Evolutionary conservation across 1,140 invertebrate genomes (phyloP).

Genomic region (Anastatus disparis): DNA sequence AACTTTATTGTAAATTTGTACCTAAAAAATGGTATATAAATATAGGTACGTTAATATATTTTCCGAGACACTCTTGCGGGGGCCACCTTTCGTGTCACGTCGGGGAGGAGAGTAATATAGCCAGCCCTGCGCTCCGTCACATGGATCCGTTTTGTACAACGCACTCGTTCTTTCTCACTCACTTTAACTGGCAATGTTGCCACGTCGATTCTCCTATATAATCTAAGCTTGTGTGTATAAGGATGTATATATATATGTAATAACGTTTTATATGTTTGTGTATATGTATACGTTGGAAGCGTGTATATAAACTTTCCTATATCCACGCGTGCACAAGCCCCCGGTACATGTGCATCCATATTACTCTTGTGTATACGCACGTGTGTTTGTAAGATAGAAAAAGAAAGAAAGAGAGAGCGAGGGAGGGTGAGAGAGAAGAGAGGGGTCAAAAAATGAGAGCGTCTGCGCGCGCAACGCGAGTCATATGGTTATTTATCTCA

Average conservation of each 20-base stretch:
- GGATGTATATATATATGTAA: too few relatives aligned
- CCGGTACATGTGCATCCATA: too few relatives aligned
- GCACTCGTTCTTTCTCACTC: neutral
- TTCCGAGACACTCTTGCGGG: slow-evolving; percentile 51
- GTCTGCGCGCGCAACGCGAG: neutral
- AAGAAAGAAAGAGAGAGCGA: neutral
- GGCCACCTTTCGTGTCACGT: slow-evolving; percentile 58
- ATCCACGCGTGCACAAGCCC: neutral
- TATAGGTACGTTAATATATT: too few relatives aligned
- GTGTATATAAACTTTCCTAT: too few relatives aligned
- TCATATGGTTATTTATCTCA: neutral
- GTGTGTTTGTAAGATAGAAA: neutral
- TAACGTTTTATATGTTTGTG: too few relatives aligned
- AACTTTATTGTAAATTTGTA: too few relatives aligned
- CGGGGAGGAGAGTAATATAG: too few relatives aligned
- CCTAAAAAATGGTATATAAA: too few relatives aligned
- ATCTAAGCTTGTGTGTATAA: too few relatives aligned
- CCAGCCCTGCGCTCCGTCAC: slow-evolving; percentile 64
- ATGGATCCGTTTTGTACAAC: slow-evolving; percentile 52
- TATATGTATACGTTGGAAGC: too few relatives aligned
- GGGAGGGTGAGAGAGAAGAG: slow-evolving; percentile 1
- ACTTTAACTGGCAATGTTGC: slow-evolving; percentile 19
- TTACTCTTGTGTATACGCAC: neutral
- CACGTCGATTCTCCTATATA: neutral
- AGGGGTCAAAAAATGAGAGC: neutral